Evolutionary conservation across 2,797 vertebrate genomes (phyloP).

Genomic region (Adelosebastes latens): DNA sequence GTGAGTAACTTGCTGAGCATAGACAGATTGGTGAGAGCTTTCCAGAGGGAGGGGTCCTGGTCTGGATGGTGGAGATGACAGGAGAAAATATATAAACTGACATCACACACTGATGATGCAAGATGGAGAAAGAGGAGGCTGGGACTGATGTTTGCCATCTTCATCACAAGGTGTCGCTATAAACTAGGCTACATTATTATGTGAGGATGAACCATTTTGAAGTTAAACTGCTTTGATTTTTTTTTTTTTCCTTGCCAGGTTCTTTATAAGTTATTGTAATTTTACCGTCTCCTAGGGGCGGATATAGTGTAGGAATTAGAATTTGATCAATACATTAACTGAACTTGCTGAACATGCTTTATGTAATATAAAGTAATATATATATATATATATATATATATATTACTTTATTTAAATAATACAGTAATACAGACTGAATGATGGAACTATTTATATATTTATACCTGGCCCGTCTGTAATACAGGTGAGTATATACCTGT

Average conservation of each 20-base stretch:
- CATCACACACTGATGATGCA: not conserved
- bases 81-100: not conserved
- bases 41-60: not conserved
- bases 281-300: rapidly evolving
- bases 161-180: constrained; percentile 54
- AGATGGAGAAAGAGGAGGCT: not conserved
- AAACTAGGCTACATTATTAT: not conserved
- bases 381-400: too few relatives aligned
- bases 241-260: rapidly evolving
- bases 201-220: not conserved
- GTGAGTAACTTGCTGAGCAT: not conserved
- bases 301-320: not conserved
- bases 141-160: not conserved
- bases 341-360: not conserved
- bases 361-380: too few relatives aligned
- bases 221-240: not conserved
- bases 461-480: rapidly evolving
- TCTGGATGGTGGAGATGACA: not conserved
- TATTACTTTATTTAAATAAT: not conserved
- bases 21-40: not conserved
- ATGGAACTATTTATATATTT: too few relatives aligned
- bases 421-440: not conserved
- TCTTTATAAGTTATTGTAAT: not conserved
- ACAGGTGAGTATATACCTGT: not conserved
- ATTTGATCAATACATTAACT: not conserved